Evolutionary conservation across 2,113 vertebrate genomes (phyloP), one percentile per base, ranked within the genome.

Genomic region (Microcebus murinus): DNA sequence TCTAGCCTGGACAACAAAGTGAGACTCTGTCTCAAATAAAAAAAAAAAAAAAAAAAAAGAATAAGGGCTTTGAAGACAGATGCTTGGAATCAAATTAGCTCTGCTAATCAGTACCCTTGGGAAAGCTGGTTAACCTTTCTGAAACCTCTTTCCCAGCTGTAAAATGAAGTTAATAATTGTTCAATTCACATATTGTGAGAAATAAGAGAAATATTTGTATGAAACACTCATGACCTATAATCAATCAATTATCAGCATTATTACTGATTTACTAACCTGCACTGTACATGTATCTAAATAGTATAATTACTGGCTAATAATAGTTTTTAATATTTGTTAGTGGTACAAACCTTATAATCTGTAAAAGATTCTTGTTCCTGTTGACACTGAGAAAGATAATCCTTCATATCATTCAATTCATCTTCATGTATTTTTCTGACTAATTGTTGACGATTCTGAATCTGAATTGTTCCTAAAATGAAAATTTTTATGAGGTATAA

Each of bases 381-480:
- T 67, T 98, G 98, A 97, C 98, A 99, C 20, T 98, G 98, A 11
- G 97, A 98, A 87, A 99, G 98, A 96, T 98, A 98, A 96, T 98
- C 98, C 95, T 98, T 99, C 94, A 98, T 91, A 92, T 97, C 98
- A 61, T 97, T 98, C 21, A 99, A 90, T 89, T 99, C 98, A 55
- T 96, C 98, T 87, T 98, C 98, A 97, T 96, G 96, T 70, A 98
- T 95, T 97, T 98, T 99, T 96, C 98, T 98, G 90, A 98, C 98
- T 87, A 98, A 95, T 90, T 98, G 99, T 65, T 99, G 99, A 80
- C 97, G 98, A 96, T 99, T 99, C 97, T 99, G 99, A 98, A 99
- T 98, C 97, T 99, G 99, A 94, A 99, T 89, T 48, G 99, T 99
- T 80, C 99, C 99, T 99, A 95, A 76, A 97, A 97, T 96, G 81